Conservation (phyloP, 2,113 vertebrate genomes). For the Oryctolagus cuniculus region mOryCun1.1 NC_091438.1:86771001-86771500, state of each 20-base stretch:
- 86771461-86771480: neutral
- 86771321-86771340: neutral
- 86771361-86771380: neutral
- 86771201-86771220: constrained; percentile 13
- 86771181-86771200: neutral
- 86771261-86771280: constrained; percentile 18
- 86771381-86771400: neutral
- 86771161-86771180: neutral
- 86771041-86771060: neutral
- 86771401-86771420: constrained; percentile 25
- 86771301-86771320: constrained; percentile 7
- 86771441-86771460: neutral
- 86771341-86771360: neutral
- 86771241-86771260: constrained; percentile 5
- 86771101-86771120: neutral
- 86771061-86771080: neutral
- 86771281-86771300: neutral
- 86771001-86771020: neutral
- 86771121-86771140: constrained; percentile 16
- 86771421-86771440: constrained; percentile 26
- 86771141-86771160: neutral
- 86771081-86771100: neutral
- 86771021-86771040: neutral
- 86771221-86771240: neutral
- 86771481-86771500: constrained; percentile 43